These are phyloP conservation scores for Prosopocoilus inquinatus DNA, from an alignment of 2,888 invertebrate genomes.

Conservation along the genomic window DNA sequence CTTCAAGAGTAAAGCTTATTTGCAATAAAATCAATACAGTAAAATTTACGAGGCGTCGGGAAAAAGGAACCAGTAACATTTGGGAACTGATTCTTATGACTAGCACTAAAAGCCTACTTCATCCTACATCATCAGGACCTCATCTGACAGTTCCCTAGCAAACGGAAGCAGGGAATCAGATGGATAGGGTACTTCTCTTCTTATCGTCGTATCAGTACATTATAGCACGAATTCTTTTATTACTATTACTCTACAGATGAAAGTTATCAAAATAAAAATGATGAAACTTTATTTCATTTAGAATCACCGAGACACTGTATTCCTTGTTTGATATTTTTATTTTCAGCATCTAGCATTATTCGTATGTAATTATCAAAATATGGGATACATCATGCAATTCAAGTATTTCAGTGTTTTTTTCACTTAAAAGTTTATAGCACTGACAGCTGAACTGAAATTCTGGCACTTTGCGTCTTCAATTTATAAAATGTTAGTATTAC, in stretches of 20 bases:
- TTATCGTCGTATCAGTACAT: constrained; percentile 21
- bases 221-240: constrained; percentile 12
- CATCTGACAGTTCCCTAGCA: constrained; percentile 34
- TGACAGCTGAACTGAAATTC: no score
- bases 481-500: no score
- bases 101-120: constrained; percentile 38
- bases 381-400: no score
- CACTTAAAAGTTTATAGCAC: no score
- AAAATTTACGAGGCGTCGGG: constrained; percentile 45
- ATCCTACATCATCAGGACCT: constrained; percentile 35
- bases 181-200: constrained; percentile 34
- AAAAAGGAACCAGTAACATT: constrained; percentile 35
- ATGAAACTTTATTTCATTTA: background rate
- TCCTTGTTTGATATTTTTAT: no score
- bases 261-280: constrained; percentile 11
- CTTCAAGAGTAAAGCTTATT: constrained; percentile 41
- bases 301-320: no score
- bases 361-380: no score
- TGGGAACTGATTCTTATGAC: constrained; percentile 38
- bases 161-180: constrained; percentile 35
- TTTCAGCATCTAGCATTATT: no score
- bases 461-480: no score
- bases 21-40: constrained; percentile 47
- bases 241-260: constrained; percentile 16
- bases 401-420: no score